Evolutionary conservation across 92 coral and sea anemone species (phyloP).

Genomic region (Pocillopora meandrina): DNA sequence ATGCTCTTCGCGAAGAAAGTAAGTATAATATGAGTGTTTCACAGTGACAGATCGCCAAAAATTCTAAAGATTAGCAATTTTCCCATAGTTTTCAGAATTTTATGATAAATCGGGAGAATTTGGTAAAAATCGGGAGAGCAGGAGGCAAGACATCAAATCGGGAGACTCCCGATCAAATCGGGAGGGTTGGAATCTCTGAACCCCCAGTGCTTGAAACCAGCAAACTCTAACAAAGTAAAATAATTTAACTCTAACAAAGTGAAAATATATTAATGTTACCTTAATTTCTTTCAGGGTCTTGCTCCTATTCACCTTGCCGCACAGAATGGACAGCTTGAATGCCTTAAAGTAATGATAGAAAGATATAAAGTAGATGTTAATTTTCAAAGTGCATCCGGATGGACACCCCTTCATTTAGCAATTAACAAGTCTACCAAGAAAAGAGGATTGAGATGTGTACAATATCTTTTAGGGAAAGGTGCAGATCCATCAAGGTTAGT

Average conservation of each 20-base stretch:
- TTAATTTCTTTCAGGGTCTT: slow-evolving; percentile 59
- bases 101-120: too few species aligned
- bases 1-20: too few species aligned
- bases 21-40: too few species aligned
- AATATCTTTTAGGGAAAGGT: slow-evolving; percentile 78
- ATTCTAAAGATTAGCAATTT: too few species aligned
- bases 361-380: slow-evolving; percentile 81
- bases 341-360: slow-evolving; percentile 82
- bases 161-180: too few species aligned
- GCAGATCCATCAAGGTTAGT: slow-evolving; percentile 95
- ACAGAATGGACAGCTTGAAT: slow-evolving; percentile 89
- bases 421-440: slow-evolving; percentile 75
- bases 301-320: slow-evolving; percentile 96
- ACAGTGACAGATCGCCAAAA: too few species aligned
- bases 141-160: too few species aligned
- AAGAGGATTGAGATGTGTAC: slow-evolving; percentile 76
- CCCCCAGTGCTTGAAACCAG: too few species aligned
- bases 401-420: slow-evolving; percentile 95
- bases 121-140: too few species aligned
- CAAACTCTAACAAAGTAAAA: too few species aligned
- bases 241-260: not conserved
- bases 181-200: too few species aligned
- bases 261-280: not conserved
- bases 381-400: slow-evolving; percentile 85
- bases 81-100: too few species aligned